These are phyloP conservation scores for Chironomus striatipennis DNA, from an alignment of 1,140 invertebrate species.

Conservation along the genomic window DNA sequence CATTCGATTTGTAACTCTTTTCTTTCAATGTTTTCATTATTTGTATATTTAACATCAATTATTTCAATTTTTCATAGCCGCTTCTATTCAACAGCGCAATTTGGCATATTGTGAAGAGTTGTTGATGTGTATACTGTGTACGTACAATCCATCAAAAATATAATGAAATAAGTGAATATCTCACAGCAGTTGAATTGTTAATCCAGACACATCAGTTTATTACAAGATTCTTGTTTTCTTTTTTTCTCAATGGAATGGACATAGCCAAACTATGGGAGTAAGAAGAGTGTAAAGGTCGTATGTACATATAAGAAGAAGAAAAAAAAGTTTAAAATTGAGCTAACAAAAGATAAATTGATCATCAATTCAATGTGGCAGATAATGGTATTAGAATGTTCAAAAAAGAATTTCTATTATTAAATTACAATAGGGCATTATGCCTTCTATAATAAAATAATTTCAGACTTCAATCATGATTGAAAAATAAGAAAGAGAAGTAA, in stretches of 20 bases:
- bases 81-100: background rate
- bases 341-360: conserved; percentile 14
- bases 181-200: conserved; percentile 1
- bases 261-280: background rate
- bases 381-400: background rate
- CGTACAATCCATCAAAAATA: background rate
- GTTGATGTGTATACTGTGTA: background rate
- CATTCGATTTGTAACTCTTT: background rate
- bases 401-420: background rate
- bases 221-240: background rate
- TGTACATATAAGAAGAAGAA: background rate
- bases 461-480: background rate
- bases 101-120: conserved; percentile 7
- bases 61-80: conserved; percentile 21
- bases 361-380: background rate
- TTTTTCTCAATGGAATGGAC: background rate
- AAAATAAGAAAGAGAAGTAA: background rate
- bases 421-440: background rate
- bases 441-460: conserved; percentile 3
- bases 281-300: background rate
- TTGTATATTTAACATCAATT: conserved; percentile 22
- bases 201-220: background rate
- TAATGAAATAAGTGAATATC: conserved; percentile 1
- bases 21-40: background rate
- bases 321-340: background rate